phyloP scores from a whole-genome alignment of 1,140 invertebrate genomes.

The Drosophila navojoa region DNA sequence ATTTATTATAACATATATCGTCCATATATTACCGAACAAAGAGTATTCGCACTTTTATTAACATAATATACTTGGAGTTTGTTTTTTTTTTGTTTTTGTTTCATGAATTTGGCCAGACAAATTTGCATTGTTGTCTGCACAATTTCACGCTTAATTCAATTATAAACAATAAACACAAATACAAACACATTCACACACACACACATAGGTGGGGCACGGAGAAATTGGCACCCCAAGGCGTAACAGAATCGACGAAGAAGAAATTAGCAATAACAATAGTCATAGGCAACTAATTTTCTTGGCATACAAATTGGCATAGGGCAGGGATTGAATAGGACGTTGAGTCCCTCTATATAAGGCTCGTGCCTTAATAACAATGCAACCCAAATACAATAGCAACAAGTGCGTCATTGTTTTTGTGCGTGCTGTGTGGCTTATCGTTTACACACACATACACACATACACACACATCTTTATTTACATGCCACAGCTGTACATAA shows the following conservation, averaged over 20 bases:
- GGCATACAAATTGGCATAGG: not conserved
- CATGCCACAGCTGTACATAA: conserved; percentile 13
- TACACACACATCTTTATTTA: conserved; percentile 13
- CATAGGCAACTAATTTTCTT: conserved; percentile 60
- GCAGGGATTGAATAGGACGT: not conserved
- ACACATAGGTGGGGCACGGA: conserved; percentile 8
- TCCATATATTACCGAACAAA: not conserved
- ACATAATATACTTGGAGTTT: not conserved
- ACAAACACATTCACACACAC: conserved; percentile 25
- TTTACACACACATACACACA: conserved; percentile 5
- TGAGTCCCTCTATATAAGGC: conserved; percentile 39
- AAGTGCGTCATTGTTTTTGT: conserved; percentile 77
- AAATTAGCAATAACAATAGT: conserved; percentile 4
- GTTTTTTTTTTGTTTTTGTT: not conserved
- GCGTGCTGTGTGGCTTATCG: conserved; percentile 51
- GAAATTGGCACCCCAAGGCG: conserved; percentile 66
- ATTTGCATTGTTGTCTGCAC: conserved; percentile 46
- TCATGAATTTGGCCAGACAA: conserved; percentile 9
- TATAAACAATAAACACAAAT: conserved; percentile 77
- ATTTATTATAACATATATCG: too few species aligned
- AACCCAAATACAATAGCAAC: conserved; percentile 20
- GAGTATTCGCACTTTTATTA: conserved; percentile 16
- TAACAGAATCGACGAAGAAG: conserved; percentile 4
- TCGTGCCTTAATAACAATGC: conserved; percentile 25
- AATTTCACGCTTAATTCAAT: conserved; percentile 76